These are phyloP conservation scores for Spodoptera exigua DNA, from an alignment of 2,888 invertebrate species.

Conservation along the genomic window DNA sequence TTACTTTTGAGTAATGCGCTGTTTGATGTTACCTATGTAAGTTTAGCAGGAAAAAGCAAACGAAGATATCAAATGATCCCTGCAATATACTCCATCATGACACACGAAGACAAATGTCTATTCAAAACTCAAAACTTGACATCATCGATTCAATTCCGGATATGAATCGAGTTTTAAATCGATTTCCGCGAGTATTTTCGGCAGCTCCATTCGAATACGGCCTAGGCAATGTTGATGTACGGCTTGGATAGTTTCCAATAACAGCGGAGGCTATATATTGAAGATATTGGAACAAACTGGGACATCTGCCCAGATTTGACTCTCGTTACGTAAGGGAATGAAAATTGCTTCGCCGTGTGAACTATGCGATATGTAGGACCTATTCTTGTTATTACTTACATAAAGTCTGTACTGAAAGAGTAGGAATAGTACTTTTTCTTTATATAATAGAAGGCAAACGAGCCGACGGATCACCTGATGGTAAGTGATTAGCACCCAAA, in stretches of 20 bases:
- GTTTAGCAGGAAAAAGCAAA: no score
- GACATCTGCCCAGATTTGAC: background rate
- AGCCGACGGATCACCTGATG: no score
- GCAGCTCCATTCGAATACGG: background rate
- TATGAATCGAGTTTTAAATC: conserved; percentile 1
- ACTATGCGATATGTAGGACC: no score
- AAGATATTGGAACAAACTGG: background rate
- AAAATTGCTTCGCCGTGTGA: no score
- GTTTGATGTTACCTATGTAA: no score
- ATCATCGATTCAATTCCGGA: background rate
- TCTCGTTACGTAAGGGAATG: no score
- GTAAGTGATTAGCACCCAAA: no score
- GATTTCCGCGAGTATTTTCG: background rate
- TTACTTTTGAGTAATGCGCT: no score
- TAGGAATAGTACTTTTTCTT: no score
- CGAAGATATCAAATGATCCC: background rate
- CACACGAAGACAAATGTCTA: background rate
- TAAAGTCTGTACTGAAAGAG: no score
- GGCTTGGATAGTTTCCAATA: conserved; percentile 17
- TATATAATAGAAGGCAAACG: no score
- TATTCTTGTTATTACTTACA: no score
- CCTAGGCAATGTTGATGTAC: conserved; percentile 6
- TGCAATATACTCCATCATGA: background rate
- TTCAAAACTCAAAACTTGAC: background rate
- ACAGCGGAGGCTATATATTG: conserved; percentile 3